Evolutionary conservation across 2,797 vertebrate species (phyloP).

Genomic region (Amniataba percoides): DNA sequence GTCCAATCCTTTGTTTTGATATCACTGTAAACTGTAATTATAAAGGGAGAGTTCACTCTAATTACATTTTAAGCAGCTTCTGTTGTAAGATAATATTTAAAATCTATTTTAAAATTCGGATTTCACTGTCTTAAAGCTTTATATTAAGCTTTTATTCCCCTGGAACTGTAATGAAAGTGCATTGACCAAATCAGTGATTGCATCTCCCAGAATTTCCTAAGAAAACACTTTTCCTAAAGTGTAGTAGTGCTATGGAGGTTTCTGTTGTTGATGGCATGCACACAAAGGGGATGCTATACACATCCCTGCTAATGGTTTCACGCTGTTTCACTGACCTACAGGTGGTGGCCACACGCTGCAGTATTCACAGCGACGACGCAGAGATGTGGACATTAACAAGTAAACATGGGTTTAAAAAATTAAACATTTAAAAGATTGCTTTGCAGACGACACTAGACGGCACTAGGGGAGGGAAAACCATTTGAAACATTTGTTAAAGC

Average conservation of each 20-base stretch:
- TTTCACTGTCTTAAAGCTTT: too few relatives aligned
- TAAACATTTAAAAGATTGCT: not conserved
- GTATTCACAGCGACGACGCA: not conserved
- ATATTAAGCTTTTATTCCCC: too few relatives aligned
- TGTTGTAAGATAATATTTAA: not conserved
- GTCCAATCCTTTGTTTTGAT: conserved; percentile 4
- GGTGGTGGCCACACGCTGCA: not conserved
- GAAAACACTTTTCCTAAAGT: too few relatives aligned
- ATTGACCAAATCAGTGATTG: not conserved
- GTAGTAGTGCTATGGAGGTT: not conserved
- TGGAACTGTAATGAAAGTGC: not conserved
- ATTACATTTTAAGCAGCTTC: not conserved
- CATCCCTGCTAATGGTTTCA: not conserved
- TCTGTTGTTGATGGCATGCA: not conserved
- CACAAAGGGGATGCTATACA: too few relatives aligned
- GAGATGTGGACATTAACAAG: not conserved
- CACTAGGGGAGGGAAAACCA: too few relatives aligned
- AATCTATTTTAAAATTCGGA: not conserved
- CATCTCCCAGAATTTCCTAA: not conserved
- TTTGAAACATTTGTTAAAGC: not conserved
- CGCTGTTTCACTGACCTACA: not conserved
- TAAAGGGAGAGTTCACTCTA: not conserved
- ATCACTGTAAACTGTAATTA: not conserved
- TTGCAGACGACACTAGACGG: too few relatives aligned
- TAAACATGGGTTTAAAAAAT: not conserved